Evolutionary conservation across 2,113 vertebrate species (phyloP).

Genomic region (Pyxicephalus adspersus): DNA sequence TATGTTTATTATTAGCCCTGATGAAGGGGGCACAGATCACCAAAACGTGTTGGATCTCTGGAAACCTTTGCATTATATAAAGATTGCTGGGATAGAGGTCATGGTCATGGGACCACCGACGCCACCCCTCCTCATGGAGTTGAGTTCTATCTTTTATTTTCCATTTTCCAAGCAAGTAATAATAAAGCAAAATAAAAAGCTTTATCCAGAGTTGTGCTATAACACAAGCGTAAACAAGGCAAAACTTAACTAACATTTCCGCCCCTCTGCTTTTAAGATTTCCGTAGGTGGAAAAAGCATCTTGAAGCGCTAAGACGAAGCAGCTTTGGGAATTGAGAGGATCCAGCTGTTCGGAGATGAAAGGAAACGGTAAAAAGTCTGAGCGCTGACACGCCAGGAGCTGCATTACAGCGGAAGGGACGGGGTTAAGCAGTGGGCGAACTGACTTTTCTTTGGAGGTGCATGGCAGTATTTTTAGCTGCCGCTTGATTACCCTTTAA

Average conservation of each 20-base stretch:
- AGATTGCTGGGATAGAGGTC: too few relatives aligned
- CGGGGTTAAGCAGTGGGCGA: constrained; percentile 35
- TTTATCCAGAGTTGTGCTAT: background rate
- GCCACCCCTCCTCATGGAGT: too few relatives aligned
- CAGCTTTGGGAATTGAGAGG: background rate
- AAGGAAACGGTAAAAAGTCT: background rate
- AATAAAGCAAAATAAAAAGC: too few relatives aligned
- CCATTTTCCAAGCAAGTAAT: too few relatives aligned
- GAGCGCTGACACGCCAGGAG: background rate
- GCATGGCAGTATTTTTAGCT: background rate
- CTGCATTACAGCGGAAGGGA: background rate
- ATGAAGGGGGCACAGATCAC: too few relatives aligned
- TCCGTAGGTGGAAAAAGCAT: background rate
- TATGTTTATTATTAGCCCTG: too few relatives aligned
- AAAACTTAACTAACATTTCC: background rate
- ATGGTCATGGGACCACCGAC: too few relatives aligned
- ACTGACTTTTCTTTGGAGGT: background rate
- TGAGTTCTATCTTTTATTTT: too few relatives aligned
- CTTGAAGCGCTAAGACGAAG: background rate
- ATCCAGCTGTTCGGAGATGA: background rate
- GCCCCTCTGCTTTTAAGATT: too few relatives aligned
- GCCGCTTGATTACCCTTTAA: constrained; percentile 26
- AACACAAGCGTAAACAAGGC: background rate
- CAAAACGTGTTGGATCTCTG: too few relatives aligned
- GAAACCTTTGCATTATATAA: too few relatives aligned